phyloP scores from a whole-genome alignment of 2,797 vertebrate species.

The Characodon lateralis region DNA sequence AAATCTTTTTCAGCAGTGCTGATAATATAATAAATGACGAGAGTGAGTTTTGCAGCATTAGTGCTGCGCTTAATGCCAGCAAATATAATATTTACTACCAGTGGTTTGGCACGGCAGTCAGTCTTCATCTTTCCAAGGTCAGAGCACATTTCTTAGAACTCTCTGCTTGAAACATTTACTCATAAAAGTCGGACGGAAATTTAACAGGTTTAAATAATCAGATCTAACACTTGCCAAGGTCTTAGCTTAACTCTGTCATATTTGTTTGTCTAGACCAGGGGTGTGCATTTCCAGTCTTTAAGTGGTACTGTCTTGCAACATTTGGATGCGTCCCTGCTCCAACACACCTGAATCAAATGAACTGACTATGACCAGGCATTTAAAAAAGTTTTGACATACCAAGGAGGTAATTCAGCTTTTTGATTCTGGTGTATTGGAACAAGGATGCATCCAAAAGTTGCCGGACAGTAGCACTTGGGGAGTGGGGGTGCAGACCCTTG shows the following conservation, averaged over 20 bases:
- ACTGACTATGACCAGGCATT: no score
- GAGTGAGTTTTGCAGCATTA: constrained; percentile 47
- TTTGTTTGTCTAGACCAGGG: constrained; percentile 70
- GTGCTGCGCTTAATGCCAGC: constrained; percentile 60
- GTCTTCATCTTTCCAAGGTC: constrained; percentile 51
- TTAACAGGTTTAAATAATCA: constrained; percentile 69
- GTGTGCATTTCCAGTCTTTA: no score
- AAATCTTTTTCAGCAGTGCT: constrained; percentile 34
- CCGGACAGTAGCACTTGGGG: no score
- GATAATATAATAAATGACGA: constrained; percentile 69
- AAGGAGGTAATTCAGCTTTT: no score
- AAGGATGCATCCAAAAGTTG: no score
- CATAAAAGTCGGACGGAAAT: constrained; percentile 48
- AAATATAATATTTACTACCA: constrained; percentile 66
- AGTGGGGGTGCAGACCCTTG: no score
- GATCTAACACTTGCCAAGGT: constrained; percentile 45
- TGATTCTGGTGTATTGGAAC: no score
- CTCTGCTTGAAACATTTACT: constrained; percentile 47
- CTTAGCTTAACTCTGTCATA: constrained; percentile 52
- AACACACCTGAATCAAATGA: no score
- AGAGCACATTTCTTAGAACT: constrained; percentile 58
- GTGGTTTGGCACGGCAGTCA: constrained; percentile 63
- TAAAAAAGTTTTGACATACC: no score
- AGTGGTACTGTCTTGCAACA: no score
- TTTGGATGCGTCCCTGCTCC: no score